Conservation (phyloP, 2,113 vertebrate genomes). For the Aviceda subcristata region DNA sequence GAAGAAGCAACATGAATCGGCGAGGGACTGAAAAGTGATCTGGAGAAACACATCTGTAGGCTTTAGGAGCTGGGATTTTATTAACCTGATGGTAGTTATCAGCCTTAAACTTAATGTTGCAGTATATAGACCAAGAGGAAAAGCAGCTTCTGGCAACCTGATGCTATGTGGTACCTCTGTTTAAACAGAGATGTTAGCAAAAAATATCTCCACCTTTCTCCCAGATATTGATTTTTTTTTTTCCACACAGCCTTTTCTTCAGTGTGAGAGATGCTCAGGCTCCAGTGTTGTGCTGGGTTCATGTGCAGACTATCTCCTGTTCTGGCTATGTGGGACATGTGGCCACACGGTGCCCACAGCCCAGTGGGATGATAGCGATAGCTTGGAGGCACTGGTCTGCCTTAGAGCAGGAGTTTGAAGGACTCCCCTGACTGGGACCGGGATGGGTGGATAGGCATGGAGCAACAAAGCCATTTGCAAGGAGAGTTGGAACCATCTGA, state of each 20-base stretch:
- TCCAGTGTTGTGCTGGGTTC: not conserved
- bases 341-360: not conserved
- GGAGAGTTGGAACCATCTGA: not conserved
- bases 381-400: not conserved
- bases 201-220: not conserved
- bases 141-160: not conserved
- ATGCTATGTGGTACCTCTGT: not conserved
- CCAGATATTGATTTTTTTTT: not conserved
- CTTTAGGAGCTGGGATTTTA: not conserved
- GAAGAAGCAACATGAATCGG: not conserved
- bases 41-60: not conserved
- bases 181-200: not conserved
- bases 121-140: not conserved
- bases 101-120: not conserved
- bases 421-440: not conserved
- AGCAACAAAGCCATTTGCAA: not conserved
- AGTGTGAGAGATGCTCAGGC: not conserved
- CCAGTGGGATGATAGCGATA: not conserved
- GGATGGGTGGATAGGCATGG: not conserved
- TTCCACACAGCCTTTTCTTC: not conserved
- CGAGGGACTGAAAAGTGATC: not conserved
- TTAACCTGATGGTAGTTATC: not conserved
- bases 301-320: not conserved
- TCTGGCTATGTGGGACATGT: not conserved
- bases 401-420: not conserved